Conservation (phyloP, 2,113 vertebrate species). For the Oplegnathus fasciatus region DNA sequence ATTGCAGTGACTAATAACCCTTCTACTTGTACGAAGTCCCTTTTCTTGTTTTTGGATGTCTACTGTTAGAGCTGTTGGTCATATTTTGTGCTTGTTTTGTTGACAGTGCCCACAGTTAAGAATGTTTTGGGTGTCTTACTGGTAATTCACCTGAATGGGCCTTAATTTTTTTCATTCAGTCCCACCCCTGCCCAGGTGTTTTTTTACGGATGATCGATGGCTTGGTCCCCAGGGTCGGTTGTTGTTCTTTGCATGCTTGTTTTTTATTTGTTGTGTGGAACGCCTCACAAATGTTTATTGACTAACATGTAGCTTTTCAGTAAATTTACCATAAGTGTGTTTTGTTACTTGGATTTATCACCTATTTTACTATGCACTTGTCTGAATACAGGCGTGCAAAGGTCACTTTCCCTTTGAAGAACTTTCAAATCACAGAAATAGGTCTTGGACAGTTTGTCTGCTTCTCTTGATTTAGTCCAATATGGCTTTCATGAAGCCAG, state of each 20-base stretch:
- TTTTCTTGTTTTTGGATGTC: neutral
- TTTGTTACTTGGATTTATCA: neutral
- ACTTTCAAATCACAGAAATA: too few relatives aligned
- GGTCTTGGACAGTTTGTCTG: neutral
- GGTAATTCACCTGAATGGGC: neutral
- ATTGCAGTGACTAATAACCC: neutral
- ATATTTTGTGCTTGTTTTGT: neutral
- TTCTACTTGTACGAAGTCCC: neutral
- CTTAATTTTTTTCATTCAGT: neutral
- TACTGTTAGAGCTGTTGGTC: neutral
- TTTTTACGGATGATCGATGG: conserved; percentile 14
- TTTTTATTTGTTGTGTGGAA: conserved; percentile 9
- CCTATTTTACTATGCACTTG: neutral
- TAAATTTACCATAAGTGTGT: neutral
- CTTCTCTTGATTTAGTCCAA: neutral
- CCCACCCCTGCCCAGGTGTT: neutral
- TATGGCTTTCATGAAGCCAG: neutral
- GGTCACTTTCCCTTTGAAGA: neutral
- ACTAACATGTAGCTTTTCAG: neutral
- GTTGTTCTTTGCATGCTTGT: neutral
- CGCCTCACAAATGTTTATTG: conserved; percentile 1
- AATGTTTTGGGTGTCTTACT: neutral
- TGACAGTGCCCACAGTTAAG: neutral
- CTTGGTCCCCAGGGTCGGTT: neutral
- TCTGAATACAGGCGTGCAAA: neutral